Evolutionary conservation across 2,888 invertebrate species (phyloP).

Genomic region (Disparrhopalites patrizii): DNA sequence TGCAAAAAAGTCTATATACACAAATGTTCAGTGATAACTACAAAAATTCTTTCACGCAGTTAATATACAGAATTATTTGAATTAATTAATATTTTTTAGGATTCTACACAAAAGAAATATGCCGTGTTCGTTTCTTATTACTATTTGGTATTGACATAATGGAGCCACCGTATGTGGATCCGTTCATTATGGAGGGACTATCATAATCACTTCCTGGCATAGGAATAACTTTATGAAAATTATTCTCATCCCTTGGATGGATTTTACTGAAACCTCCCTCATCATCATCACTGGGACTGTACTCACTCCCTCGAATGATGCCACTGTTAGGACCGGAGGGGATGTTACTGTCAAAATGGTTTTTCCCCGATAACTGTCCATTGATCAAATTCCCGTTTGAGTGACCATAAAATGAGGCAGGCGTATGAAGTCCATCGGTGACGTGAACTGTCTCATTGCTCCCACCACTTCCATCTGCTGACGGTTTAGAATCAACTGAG

Average conservation of each 20-base stretch:
- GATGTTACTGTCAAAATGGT: conserved; percentile 25
- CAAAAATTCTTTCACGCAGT: not conserved
- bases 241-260: conserved; percentile 34
- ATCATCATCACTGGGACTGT: conserved; percentile 46
- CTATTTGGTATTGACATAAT: conserved; percentile 48
- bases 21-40: not conserved
- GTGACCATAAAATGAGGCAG: conserved; percentile 41
- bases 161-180: conserved; percentile 47
- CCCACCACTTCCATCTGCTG: conserved; percentile 37
- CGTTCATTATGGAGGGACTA: conserved; percentile 47
- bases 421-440: conserved; percentile 43
- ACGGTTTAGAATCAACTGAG: conserved; percentile 47
- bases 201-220: conserved; percentile 48
- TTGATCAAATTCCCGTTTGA: conserved; percentile 19
- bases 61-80: not conserved
- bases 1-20: not conserved
- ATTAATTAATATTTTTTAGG: not conserved
- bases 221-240: conserved; percentile 46
- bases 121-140: conserved; percentile 48
- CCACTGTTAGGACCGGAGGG: conserved; percentile 32
- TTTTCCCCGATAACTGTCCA: not conserved
- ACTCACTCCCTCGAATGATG: conserved; percentile 21
- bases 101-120: conserved; percentile 46
- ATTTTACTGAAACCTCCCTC: conserved; percentile 44
- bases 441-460: conserved; percentile 47